Percentiles rank a stretch among this genome's conserved stretches.
phyloP scores from a whole-genome alignment of 2,888 invertebrate species.

The Tholera decimalis region DNA sequence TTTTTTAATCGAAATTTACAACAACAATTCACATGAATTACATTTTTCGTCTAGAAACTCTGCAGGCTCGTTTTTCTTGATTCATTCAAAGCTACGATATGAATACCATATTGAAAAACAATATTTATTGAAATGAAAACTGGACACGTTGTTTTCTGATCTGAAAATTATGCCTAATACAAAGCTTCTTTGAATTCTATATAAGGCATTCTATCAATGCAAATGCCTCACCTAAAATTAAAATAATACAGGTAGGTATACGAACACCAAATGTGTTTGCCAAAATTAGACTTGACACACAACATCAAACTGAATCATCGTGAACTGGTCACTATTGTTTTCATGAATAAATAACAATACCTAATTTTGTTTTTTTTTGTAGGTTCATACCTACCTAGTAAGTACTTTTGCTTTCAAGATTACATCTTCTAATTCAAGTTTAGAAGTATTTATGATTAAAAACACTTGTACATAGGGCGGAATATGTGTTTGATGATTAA shows the following conservation, averaged over 20 bases:
- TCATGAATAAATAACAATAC: background rate
- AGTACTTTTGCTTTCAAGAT: background rate
- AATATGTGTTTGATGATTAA: no score
- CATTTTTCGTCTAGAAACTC: no score
- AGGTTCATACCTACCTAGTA: background rate
- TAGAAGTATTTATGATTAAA: no score
- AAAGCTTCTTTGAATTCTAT: background rate
- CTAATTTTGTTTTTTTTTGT: no score
- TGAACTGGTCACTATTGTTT: conserved; percentile 50
- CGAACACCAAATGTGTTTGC: conserved; percentile 42
- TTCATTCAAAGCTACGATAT: background rate
- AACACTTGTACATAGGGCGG: no score
- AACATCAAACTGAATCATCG: conserved; percentile 36
- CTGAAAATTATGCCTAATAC: background rate
- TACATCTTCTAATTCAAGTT: no score
- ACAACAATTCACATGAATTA: background rate
- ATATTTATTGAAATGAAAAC: background rate
- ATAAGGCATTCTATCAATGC: conserved; percentile 17
- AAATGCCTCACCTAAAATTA: conserved; percentile 27
- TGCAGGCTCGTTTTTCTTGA: background rate
- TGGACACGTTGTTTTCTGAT: background rate
- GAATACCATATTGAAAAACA: background rate
- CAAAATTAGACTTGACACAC: conserved; percentile 52
- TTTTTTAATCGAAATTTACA: background rate
- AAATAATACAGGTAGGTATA: conserved; percentile 37